phyloP scores from a whole-genome alignment of 2,797 vertebrate species.

The Petrocephalus schoutedeni region DNA sequence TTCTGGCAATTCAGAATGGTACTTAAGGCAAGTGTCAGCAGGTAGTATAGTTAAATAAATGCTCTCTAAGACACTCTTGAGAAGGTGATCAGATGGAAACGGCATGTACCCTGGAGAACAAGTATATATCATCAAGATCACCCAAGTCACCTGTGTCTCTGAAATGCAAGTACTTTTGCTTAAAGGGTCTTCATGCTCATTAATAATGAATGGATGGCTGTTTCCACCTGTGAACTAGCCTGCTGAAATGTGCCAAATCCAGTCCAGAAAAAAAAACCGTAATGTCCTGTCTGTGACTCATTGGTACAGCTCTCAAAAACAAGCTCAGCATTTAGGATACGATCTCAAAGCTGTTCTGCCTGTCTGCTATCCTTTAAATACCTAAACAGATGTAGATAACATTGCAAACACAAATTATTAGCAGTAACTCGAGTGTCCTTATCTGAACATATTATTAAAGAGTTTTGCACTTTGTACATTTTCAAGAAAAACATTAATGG shows the following conservation, averaged over 20 bases:
- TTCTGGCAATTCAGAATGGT: background rate
- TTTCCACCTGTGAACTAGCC: background rate
- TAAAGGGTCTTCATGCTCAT: background rate
- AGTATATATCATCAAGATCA: background rate
- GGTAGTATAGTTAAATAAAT: conserved; percentile 5
- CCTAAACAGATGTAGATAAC: background rate
- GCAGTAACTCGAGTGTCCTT: background rate
- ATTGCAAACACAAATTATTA: background rate
- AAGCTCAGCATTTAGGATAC: conserved; percentile 1
- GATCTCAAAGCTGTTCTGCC: background rate
- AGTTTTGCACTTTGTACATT: background rate
- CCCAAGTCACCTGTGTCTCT: background rate
- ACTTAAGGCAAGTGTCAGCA: conserved; percentile 14
- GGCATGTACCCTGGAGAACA: background rate
- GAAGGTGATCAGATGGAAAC: background rate
- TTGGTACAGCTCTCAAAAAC: background rate
- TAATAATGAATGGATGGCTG: background rate
- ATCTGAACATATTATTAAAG: background rate
- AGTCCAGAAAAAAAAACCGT: background rate
- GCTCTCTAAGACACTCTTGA: background rate
- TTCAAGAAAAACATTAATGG: background rate
- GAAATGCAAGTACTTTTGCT: background rate
- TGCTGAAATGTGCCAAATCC: background rate
- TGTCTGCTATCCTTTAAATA: background rate
- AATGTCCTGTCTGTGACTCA: background rate